phyloP scores from a whole-genome alignment of 2,113 vertebrate species.

The Saimiri boliviensis region DNA sequence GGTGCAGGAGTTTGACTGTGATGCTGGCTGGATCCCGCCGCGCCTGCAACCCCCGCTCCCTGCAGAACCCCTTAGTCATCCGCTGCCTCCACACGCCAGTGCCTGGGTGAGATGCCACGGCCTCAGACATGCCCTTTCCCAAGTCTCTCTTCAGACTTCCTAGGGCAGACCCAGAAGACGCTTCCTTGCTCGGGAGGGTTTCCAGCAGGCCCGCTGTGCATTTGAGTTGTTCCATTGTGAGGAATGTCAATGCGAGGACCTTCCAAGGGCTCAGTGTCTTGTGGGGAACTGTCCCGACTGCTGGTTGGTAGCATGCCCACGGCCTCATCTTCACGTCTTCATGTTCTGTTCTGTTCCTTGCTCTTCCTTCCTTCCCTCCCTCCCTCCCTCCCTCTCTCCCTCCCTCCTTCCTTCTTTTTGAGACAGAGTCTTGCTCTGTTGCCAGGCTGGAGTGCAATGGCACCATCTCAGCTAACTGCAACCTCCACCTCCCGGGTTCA shows the following conservation, averaged over 20 bases:
- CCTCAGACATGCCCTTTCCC: accelerated
- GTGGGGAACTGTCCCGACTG: accelerated
- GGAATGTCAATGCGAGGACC: accelerated
- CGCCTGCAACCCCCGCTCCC: accelerated
- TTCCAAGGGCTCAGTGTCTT: accelerated
- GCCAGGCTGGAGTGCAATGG: no score
- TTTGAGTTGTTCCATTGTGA: background rate
- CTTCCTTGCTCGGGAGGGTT: accelerated
- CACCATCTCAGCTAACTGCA: no score
- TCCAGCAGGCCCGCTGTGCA: accelerated
- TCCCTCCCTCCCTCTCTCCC: no score
- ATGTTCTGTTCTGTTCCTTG: no score
- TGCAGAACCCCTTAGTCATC: background rate
- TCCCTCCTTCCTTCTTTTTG: no score
- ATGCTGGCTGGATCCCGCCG: accelerated
- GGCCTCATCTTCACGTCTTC: accelerated
- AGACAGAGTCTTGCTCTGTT: no score
- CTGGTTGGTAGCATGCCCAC: accelerated
- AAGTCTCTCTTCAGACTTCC: background rate
- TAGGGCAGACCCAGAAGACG: background rate
- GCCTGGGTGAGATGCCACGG: background rate
- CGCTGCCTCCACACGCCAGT: accelerated
- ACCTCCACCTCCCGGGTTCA: no score
- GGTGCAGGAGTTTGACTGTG: no score
- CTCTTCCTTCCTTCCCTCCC: no score